Base-by-base conservation (phyloP, 2,113 vertebrate genomes). In the Nematolebias whitei region DNA sequence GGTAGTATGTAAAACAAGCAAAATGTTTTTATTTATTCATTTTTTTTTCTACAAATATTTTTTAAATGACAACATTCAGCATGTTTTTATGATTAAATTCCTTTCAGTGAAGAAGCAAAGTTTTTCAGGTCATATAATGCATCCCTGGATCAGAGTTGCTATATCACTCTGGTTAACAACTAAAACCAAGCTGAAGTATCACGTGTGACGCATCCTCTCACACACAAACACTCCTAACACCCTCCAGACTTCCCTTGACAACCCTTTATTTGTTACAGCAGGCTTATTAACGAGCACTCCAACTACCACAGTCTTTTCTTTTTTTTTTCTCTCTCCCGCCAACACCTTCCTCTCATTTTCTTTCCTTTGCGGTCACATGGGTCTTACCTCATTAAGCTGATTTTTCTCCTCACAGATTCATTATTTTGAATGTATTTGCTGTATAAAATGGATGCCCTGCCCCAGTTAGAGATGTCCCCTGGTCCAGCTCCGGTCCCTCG, bases 381-480 rank as follows among this genome's bases (percentile, higher is more conserved):
- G 68, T 74, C 73, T 58, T 78, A 71, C 65, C 87, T 90, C 86
- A 88, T 91, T 88, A 89, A 61, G 79, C 73, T 70, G 56, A 82
- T 85, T 65, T n/a, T 78, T 63, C 56, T 90, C 88, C 77, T 83
- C 20, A 40, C 66, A 85, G 87, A 86, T 87, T 89, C 85, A 84
- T 88, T 82, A 82, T 15, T 62, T 75, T 58, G 49, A 64, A 79
- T 32, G 72, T 83, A 77, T 88, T 90, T 88, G 54, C 80, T 59
- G 60, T 81, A 47, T 74, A 61, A 84, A 86, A 87, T 83, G 76
- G 73, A 90, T 86, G 85, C 65, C 69, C 80, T 87, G 89, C 81
- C 83, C 87, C 76, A 88, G 83, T 88, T 89, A 87, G 61, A 79
- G 78, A 87, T 69, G 80, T 89, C 83, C 80, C 86, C 35, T 69